Evolutionary conservation across 2,797 vertebrate genomes (phyloP).

Genomic region (Melanotaenia boesemani): DNA sequence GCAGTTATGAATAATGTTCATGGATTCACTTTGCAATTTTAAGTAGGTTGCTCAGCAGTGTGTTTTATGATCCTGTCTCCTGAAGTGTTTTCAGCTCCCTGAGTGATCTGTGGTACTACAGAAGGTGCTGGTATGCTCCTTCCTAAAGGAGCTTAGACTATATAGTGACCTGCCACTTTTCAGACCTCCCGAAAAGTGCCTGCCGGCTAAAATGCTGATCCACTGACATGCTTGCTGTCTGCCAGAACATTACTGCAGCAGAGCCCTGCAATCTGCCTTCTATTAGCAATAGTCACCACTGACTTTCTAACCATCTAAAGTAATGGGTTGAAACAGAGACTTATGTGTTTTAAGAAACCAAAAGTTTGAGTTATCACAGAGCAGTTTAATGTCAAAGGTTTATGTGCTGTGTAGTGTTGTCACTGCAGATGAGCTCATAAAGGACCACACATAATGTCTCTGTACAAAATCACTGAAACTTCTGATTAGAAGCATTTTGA

Average conservation of each 20-base stretch:
- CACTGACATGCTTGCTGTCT: constrained; percentile 67
- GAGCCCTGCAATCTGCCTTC: constrained; percentile 73
- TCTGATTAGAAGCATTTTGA: constrained; percentile 54
- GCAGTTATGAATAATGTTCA: constrained; percentile 49
- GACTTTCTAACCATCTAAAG: constrained; percentile 63
- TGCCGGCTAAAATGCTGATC: constrained; percentile 65
- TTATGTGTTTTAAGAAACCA: constrained; percentile 55
- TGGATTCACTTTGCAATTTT: constrained; percentile 52
- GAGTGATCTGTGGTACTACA: constrained; percentile 53
- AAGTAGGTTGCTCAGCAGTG: constrained; percentile 45
- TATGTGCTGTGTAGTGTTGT: constrained; percentile 85
- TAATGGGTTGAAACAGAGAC: constrained; percentile 53
- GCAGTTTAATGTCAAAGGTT: constrained; percentile 78
- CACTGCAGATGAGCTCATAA: constrained; percentile 82
- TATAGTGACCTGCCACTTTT: constrained; percentile 76
- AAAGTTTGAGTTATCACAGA: constrained; percentile 70
- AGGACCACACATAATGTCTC: constrained; percentile 88
- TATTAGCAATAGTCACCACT: constrained; percentile 65
- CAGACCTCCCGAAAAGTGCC: constrained; percentile 77
- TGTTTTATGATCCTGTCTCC: constrained; percentile 65
- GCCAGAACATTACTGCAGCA: constrained; percentile 70
- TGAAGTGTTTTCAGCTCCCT: constrained; percentile 65
- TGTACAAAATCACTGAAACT: constrained; percentile 39
- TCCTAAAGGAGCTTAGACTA: constrained; percentile 69
- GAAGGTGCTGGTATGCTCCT: constrained; percentile 76